These are phyloP conservation scores for Leucophenga varia DNA, from an alignment of 1,140 invertebrate species.

Conservation along the genomic window DNA sequence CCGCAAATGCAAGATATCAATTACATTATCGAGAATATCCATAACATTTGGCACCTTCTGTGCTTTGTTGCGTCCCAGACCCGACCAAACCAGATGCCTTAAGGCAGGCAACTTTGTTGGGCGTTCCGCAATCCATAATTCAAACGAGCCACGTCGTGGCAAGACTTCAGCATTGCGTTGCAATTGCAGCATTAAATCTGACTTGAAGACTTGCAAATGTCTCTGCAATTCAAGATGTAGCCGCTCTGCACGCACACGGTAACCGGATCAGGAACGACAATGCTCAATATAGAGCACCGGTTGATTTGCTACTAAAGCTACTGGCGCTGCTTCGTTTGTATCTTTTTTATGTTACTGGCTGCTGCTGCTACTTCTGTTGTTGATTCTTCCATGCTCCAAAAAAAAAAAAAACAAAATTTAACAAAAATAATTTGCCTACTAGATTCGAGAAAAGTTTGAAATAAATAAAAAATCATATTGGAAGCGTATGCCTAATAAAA, in stretches of 20 bases:
- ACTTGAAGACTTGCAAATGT: conserved; percentile 18
- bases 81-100: conserved; percentile 34
- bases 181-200: conserved; percentile 30
- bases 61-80: conserved; percentile 25
- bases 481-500: too few species aligned
- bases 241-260: conserved; percentile 17
- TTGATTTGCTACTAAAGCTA: conserved; percentile 17
- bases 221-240: conserved; percentile 26
- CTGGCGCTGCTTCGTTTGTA: background rate
- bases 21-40: too few species aligned
- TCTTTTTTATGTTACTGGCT: too few species aligned
- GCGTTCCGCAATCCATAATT: conserved; percentile 21
- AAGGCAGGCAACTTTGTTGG: conserved; percentile 13
- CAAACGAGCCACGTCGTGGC: conserved; percentile 34
- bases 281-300: conserved; percentile 44
- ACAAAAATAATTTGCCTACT: background rate
- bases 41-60: conserved; percentile 38
- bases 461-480: background rate
- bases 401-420: too few species aligned
- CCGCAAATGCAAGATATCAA: too few species aligned
- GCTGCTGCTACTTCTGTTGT: too few species aligned
- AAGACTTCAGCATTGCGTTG: conserved; percentile 24
- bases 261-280: conserved; percentile 21
- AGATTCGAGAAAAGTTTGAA: too few species aligned
- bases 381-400: too few species aligned